Base-by-base conservation (phyloP, 2,888 invertebrate species). In the Tenthredo distinguenda region DNA sequence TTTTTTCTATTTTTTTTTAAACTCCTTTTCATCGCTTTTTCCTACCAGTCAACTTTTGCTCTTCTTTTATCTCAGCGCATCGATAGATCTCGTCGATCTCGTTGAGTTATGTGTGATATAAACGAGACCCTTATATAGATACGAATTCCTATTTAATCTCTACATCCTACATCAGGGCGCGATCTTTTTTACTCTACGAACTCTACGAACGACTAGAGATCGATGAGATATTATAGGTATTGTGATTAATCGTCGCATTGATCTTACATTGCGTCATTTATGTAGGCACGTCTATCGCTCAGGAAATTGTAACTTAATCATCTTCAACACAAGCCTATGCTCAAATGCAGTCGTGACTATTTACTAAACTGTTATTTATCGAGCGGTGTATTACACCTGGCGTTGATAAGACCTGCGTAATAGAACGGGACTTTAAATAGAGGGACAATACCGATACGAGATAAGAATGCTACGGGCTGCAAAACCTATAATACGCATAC, bases 221-320 rank as follows among this genome's bases (percentile, higher is more conserved):
- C 81, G 62, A 81, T 81, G 58, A 12, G 62, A 21, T 21, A 58
- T 81, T 43, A 74, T 74, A 58, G 40, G 40, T 62, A 81, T 37
- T 21, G 58, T 81, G 58, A 62, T 81, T 81, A 81, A 81, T 58
- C 58, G 37, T 62, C 40, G 81, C 37, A 40, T 81, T 62, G 58
- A 58, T 81, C 55, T 77, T 77, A 50, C n/a, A 77, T 55, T 55
- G 31, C 55, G 34, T 77, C 77, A 77, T 74, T 74, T 43, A 77
- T 55, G 40, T 47, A 77, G 12, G 18, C 50, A 81, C 81, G 37
- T n/a, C 62, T 62, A 62, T n/a, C 12, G 50, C 34, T 21, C 58
- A 62, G 81, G 81, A 81, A 81, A 62, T 81, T 37, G 21, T 58
- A 81, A 37, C 37, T 62, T 81, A 81, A 81, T 81, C 62, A 34